Evolutionary conservation across 2,113 vertebrate species (phyloP).

Genomic region (Micromys minutus): DNA sequence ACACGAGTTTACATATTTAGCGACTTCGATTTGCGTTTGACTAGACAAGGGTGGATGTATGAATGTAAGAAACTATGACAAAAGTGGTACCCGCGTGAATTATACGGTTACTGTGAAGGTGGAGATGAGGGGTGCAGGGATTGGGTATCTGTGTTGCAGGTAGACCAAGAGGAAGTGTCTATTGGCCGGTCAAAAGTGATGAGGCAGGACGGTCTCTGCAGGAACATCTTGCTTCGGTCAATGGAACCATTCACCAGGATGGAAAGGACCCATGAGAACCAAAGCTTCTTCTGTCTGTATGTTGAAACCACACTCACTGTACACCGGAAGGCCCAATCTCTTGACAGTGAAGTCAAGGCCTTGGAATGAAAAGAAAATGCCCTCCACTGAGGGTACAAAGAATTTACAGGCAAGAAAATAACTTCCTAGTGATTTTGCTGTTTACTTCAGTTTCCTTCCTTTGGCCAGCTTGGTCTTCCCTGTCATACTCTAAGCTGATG

Average conservation of each 20-base stretch:
- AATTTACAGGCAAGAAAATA: not conserved
- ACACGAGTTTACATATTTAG: not conserved
- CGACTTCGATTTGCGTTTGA: not conserved
- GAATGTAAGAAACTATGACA: not conserved
- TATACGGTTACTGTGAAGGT: not conserved
- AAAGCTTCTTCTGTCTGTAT: not conserved
- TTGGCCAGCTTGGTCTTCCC: conserved; percentile 1
- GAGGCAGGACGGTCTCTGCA: not conserved
- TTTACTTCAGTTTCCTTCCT: not conserved
- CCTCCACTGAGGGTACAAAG: not conserved
- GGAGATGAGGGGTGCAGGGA: not conserved
- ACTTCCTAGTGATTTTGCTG: not conserved
- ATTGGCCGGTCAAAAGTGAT: not conserved
- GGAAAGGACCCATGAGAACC: not conserved
- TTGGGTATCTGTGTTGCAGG: not conserved
- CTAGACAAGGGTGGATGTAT: not conserved
- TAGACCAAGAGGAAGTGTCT: not conserved
- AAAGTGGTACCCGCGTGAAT: not conserved
- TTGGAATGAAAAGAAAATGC: not conserved
- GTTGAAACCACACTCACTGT: not conserved
- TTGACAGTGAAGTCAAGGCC: not conserved
- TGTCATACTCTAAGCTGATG: not conserved
- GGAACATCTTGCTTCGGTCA: not conserved
- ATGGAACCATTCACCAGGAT: not conserved
- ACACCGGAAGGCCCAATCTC: not conserved